Conservation (phyloP, 2,113 vertebrate genomes). For the Nannospalax galili region DNA sequence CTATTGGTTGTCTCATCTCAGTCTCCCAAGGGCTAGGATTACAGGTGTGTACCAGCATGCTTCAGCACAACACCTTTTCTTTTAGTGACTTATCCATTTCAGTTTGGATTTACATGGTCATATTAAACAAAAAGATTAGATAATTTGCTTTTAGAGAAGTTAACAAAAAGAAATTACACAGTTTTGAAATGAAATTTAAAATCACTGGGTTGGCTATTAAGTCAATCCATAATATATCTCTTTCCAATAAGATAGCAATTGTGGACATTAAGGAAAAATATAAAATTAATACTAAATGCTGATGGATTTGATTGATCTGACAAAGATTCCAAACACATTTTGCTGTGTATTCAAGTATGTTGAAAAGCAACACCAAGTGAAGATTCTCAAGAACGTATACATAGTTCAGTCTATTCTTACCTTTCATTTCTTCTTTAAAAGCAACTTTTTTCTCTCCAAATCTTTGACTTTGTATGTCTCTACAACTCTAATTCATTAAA, state of each 20-base stretch:
- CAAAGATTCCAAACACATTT: neutral
- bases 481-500: slow-evolving; percentile 31
- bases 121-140: neutral
- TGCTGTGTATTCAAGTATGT: slow-evolving; percentile 41
- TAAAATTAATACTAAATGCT: slow-evolving; percentile 33
- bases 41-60: neutral
- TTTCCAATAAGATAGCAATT: slow-evolving; percentile 35
- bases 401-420: slow-evolving; percentile 37
- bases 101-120: neutral
- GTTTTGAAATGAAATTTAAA: slow-evolving; percentile 34
- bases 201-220: neutral
- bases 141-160: slow-evolving; percentile 35
- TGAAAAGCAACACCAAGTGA: slow-evolving; percentile 58
- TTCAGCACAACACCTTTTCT: neutral
- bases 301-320: slow-evolving; percentile 44
- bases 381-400: slow-evolving; percentile 5
- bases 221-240: slow-evolving; percentile 21
- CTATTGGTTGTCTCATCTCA: neutral
- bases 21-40: neutral
- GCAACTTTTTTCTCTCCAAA: neutral
- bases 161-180: slow-evolving; percentile 32
- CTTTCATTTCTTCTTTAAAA: slow-evolving; percentile 59
- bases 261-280: neutral
- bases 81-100: neutral
- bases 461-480: slow-evolving; percentile 47